Evolutionary conservation across 2,797 vertebrate species (phyloP).

Genomic region (Falco berigora): DNA sequence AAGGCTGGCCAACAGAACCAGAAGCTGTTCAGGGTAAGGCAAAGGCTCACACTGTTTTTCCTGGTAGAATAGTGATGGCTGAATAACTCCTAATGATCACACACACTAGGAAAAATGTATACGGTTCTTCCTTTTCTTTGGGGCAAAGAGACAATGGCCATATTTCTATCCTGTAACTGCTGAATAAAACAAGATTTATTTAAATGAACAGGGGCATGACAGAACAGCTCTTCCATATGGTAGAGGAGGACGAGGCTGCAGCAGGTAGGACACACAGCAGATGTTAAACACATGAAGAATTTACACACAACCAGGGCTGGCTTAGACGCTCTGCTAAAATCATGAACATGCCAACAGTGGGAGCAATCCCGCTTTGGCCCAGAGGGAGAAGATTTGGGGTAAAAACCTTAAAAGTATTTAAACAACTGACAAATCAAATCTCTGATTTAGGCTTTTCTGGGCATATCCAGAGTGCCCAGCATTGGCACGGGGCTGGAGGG

Average conservation of each 20-base stretch:
- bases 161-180: background rate
- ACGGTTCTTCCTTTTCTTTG: background rate
- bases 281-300: background rate
- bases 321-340: background rate
- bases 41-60: background rate
- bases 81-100: background rate
- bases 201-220: background rate
- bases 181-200: background rate
- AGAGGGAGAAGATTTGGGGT: background rate
- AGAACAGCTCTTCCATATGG: background rate
- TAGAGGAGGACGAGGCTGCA: background rate
- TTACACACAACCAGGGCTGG: background rate
- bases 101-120: background rate
- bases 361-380: background rate
- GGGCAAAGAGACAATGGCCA: background rate
- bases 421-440: background rate
- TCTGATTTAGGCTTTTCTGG: background rate
- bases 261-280: background rate
- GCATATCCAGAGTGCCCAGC: background rate
- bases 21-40: background rate
- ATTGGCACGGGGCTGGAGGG: background rate
- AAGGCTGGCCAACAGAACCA: background rate
- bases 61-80: background rate
- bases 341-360: background rate
- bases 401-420: background rate